Evolutionary conservation across 35 echinoderm and acorn worm species (phyloP).

Genomic region (Diadema setosum): DNA sequence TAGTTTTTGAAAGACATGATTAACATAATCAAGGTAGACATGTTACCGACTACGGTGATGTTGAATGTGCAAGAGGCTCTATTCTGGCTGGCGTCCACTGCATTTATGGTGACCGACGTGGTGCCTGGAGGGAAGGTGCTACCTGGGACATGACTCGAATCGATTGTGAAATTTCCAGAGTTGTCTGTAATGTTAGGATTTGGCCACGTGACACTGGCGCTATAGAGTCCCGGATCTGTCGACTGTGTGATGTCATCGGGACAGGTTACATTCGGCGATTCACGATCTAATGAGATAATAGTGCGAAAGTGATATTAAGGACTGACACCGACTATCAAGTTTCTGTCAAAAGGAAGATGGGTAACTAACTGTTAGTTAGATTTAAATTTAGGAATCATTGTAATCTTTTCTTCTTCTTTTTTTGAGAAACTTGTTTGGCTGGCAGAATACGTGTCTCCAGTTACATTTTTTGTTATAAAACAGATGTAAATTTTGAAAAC

Average conservation of each 20-base stretch:
- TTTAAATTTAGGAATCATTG: too few relatives aligned
- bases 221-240: background rate
- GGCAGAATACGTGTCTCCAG: too few relatives aligned
- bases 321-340: too few relatives aligned
- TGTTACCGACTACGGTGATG: constrained; percentile 11
- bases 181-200: background rate
- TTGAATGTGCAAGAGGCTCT: background rate
- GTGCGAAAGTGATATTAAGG: background rate
- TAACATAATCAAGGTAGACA: too few relatives aligned
- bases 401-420: too few relatives aligned
- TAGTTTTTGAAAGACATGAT: too few relatives aligned
- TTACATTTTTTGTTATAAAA: too few relatives aligned
- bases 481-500: too few relatives aligned
- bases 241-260: background rate
- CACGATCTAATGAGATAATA: background rate
- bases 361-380: too few relatives aligned
- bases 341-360: too few relatives aligned
- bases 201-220: background rate
- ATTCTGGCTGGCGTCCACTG: background rate
- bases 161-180: background rate
- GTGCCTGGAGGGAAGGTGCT: background rate
- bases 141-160: background rate
- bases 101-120: background rate
- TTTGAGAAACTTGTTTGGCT: too few relatives aligned
- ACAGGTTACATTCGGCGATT: background rate